Conservation (phyloP, 2,113 vertebrate genomes). For the Tetraodon nigroviridis region DNA sequence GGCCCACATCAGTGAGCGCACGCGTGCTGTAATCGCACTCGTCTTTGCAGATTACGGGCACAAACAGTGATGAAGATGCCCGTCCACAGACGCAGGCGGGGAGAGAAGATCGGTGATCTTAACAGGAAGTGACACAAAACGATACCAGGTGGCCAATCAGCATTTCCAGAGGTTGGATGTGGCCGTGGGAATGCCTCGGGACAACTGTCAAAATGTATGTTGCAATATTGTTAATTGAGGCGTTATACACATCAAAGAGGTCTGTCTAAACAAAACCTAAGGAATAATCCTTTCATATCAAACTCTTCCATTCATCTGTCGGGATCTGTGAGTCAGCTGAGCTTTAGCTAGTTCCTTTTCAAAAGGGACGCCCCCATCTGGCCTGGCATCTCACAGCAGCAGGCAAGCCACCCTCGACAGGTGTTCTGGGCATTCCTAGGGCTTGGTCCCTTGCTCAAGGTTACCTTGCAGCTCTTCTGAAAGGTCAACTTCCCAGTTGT, state of each 20-base stretch:
- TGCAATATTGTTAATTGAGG: constrained; percentile 11
- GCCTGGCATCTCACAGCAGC: no score
- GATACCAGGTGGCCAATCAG: constrained; percentile 69
- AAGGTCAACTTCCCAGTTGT: no score
- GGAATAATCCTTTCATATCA: not conserved
- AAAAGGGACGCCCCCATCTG: no score
- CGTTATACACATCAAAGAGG: constrained; percentile 19
- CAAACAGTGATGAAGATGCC: constrained; percentile 49
- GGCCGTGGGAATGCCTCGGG: constrained; percentile 55
- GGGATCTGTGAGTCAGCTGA: no score
- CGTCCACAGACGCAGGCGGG: constrained; percentile 49
- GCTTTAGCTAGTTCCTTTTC: no score
- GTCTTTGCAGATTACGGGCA: constrained; percentile 60
- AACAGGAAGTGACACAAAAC: constrained; percentile 68
- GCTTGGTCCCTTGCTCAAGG: no score
- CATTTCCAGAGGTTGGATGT: constrained; percentile 43
- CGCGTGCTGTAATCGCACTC: constrained; percentile 51
- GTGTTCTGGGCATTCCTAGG: no score
- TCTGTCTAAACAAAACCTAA: constrained; percentile 4
- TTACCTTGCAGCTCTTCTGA: no score
- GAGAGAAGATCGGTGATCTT: constrained; percentile 55
- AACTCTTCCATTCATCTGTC: no score
- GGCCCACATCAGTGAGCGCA: constrained; percentile 38
- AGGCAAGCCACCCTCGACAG: no score
- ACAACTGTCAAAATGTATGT: constrained; percentile 27